phyloP scores from a whole-genome alignment of 2,888 invertebrate species.

The Cordilura impudica region DNA sequence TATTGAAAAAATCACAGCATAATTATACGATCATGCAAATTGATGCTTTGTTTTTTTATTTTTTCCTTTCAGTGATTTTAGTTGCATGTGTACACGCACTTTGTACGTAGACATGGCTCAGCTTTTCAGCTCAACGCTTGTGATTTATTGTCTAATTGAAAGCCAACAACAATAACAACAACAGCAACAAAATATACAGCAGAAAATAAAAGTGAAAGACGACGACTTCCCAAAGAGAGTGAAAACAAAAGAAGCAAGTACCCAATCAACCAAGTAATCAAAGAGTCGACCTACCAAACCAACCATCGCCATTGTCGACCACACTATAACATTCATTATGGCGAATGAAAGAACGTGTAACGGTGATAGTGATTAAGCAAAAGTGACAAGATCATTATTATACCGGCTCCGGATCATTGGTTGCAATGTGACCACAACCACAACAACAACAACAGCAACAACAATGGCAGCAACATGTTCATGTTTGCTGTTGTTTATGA shows the following conservation, averaged over 20 bases:
- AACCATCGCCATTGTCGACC: neutral
- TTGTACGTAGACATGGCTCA: neutral
- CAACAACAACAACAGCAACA: neutral
- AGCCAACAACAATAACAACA: constrained; percentile 31
- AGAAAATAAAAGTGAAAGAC: constrained; percentile 64
- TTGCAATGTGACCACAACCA: constrained; percentile 7
- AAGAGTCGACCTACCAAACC: constrained; percentile 40
- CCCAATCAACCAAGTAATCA: constrained; percentile 36
- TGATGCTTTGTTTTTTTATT: constrained; percentile 1
- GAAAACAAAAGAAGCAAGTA: constrained; percentile 65
- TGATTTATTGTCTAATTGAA: constrained; percentile 60
- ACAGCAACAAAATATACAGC: constrained; percentile 26
- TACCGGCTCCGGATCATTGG: constrained; percentile 53
- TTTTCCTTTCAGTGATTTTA: constrained; percentile 39
- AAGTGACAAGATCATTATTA: constrained; percentile 61
- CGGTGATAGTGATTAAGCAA: constrained; percentile 60
- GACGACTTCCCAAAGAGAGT: constrained; percentile 66
- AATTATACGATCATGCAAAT: constrained; percentile 45
- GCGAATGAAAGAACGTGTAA: neutral
- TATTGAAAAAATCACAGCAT: constrained; percentile 22
- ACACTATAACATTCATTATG: neutral
- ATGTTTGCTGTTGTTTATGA: constrained; percentile 38
- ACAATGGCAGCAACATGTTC: constrained; percentile 24
- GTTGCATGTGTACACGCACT: constrained; percentile 52
- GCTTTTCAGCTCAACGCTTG: constrained; percentile 4